Conservation (phyloP, 1,140 invertebrate genomes). For the Orius insidiosus region DNA sequence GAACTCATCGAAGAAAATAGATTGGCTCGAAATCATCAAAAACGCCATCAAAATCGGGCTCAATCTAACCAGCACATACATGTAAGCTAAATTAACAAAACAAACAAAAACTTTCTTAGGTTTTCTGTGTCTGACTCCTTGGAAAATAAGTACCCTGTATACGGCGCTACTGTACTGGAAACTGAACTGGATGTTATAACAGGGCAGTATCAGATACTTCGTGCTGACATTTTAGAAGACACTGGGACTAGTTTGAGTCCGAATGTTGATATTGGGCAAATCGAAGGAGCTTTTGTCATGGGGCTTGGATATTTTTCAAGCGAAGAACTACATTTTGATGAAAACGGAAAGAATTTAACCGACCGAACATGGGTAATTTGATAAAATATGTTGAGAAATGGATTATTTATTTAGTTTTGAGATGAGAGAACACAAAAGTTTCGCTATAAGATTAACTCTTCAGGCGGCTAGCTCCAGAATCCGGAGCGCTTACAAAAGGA, state of each 20-base stretch:
- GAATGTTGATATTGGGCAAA: slow-evolving; percentile 66
- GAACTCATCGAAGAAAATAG: slow-evolving; percentile 34
- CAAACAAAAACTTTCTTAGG: neutral
- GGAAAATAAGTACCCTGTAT: slow-evolving; percentile 9
- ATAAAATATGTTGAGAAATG: neutral
- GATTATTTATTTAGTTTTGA: neutral
- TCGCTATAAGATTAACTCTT: too few species aligned
- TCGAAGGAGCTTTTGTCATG: slow-evolving; percentile 78
- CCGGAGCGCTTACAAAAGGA: too few species aligned
- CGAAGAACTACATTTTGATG: slow-evolving; percentile 52
- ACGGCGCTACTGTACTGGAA: slow-evolving; percentile 27
- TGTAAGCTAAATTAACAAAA: slow-evolving; percentile 28
- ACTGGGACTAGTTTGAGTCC: slow-evolving; percentile 57
- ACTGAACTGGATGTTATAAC: slow-evolving; percentile 61
- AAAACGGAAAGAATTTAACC: slow-evolving; percentile 50
- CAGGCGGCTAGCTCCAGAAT: too few species aligned
- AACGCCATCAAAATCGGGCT: slow-evolving; percentile 36
- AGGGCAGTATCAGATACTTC: slow-evolving; percentile 38
- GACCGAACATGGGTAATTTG: slow-evolving; percentile 52
- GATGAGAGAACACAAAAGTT: too few species aligned
- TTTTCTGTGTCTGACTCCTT: neutral
- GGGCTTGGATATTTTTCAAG: slow-evolving; percentile 64
- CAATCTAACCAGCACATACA: slow-evolving; percentile 44
- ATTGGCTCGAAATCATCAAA: slow-evolving; percentile 47
- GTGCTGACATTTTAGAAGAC: slow-evolving; percentile 61